Evolutionary conservation across 2,797 vertebrate species (phyloP).

Genomic region (Tragelaphus eurycerus): DNA sequence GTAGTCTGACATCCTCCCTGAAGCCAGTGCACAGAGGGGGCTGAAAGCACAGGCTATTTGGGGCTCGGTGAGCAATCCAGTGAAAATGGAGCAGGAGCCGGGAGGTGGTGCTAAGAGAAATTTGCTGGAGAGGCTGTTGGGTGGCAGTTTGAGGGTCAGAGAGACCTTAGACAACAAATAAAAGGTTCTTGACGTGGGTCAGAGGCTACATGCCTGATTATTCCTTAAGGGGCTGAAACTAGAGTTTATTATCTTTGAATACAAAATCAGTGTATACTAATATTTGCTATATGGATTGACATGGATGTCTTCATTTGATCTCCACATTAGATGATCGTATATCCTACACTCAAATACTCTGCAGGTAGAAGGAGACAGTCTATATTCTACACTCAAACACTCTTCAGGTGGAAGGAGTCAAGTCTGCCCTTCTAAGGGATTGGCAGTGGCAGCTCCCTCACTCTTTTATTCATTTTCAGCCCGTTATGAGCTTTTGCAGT

Average conservation of each 20-base stretch:
- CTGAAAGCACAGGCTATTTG: background rate
- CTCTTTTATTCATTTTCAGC: background rate
- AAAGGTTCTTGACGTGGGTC: background rate
- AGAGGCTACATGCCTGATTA: background rate
- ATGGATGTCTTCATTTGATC: constrained; percentile 15
- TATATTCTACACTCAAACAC: background rate
- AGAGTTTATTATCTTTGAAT: background rate
- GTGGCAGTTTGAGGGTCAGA: background rate
- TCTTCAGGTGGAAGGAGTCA: background rate
- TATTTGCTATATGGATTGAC: background rate
- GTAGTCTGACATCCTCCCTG: background rate
- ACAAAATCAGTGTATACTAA: background rate
- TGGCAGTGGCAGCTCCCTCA: background rate
- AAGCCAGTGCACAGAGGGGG: background rate
- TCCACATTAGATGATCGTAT: background rate
- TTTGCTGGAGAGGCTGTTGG: background rate
- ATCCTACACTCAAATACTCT: background rate
- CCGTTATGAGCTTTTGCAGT: background rate
- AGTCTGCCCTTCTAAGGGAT: background rate
- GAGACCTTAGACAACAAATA: background rate
- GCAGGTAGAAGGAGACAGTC: background rate
- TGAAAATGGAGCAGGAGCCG: background rate
- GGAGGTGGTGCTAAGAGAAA: background rate
- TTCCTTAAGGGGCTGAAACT: constrained; percentile 3
- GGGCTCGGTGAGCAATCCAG: background rate